phyloP scores from a whole-genome alignment of 2,113 vertebrate genomes.

The Notiomystis cincta region DNA sequence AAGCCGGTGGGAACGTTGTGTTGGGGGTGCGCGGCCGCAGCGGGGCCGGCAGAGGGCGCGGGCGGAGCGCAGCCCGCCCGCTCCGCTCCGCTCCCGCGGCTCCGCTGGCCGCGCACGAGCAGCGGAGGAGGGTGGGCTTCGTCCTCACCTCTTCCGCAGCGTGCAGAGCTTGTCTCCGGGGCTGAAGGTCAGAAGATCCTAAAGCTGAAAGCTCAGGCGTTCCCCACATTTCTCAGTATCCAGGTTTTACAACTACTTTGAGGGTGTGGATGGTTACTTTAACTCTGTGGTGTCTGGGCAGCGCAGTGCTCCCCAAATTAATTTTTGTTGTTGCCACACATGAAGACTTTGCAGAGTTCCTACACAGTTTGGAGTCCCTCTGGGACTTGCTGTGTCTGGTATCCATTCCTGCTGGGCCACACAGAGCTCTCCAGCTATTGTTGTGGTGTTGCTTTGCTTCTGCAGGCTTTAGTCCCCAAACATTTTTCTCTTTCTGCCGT shows the following conservation, averaged over 20 bases:
- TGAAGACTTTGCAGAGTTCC: background rate
- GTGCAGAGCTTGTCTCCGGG: background rate
- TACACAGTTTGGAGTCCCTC: background rate
- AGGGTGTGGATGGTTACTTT: background rate
- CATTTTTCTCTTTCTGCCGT: background rate
- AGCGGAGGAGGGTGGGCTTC: background rate
- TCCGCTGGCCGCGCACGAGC: background rate
- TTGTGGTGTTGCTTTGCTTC: background rate
- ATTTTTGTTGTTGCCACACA: background rate
- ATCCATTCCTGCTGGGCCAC: background rate
- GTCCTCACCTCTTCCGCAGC: background rate
- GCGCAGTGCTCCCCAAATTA: background rate
- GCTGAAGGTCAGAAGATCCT: background rate
- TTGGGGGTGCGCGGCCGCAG: background rate
- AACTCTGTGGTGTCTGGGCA: background rate
- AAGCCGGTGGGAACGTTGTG: fast-evolving
- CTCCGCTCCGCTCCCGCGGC: fast-evolving
- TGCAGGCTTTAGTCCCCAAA: background rate
- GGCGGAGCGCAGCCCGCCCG: fast-evolving
- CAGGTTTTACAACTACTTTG: background rate
- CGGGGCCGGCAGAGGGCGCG: slow-evolving; percentile 24
- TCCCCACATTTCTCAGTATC: background rate
- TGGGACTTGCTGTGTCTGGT: background rate
- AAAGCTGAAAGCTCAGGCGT: background rate
- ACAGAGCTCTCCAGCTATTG: background rate